Base-by-base conservation (phyloP, 2,888 invertebrate genomes). In the Hedychridium roseum region DNA sequence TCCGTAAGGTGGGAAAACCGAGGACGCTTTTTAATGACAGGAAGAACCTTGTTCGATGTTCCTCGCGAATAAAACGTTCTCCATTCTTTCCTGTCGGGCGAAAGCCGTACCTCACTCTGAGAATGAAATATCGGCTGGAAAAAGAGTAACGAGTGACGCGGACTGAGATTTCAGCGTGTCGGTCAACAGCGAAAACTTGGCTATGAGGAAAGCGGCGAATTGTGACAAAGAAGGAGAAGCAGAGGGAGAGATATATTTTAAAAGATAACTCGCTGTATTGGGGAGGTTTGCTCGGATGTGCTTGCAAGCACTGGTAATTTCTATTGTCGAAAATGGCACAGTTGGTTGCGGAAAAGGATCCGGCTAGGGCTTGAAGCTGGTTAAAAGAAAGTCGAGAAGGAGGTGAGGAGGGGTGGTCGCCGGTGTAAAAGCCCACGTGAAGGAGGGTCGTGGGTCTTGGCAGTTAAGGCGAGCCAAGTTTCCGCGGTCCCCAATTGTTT, bases 391-490 rank as follows among this genome's bases (percentile, higher is more conserved):
- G n/a, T n/a, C n/a, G n/a, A n/a, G 20, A 32, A 2, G 21, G 37
- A 23, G 18, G 43, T 20, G 21, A 20, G 34, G 6, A 21, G 36
- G 20, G 18, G 20, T 26, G 36, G 30, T 39, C 18, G 48, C 36
- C 39, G 54, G 40, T 57, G 60, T 57, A 57, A 68, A 64, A 59
- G 59, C 54, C 50, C 11, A 15, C 21, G 20, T 32, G 28, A 44
- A 36, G 48, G 37, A 37, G 35, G 56, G 54, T 20, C 46, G 45
- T 40, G 41, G 48, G 42, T 59, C 41, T 51, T 55, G 51, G 32
- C 57, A 52, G 54, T 63, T 60, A 55, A 68, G 66, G 60, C 64
- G 56, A 65, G 64, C 65, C 63, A 71, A 71, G 55, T 68, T 59
- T 59, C 60, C 56, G 51, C 47, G 60, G 53, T 47, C 49, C 48